A percentile compares a stretch with the other conserved stretches of the same genome.
phyloP scores from a whole-genome alignment of 2,113 vertebrate genomes.

The Cyanoderma ruficeps region DNA sequence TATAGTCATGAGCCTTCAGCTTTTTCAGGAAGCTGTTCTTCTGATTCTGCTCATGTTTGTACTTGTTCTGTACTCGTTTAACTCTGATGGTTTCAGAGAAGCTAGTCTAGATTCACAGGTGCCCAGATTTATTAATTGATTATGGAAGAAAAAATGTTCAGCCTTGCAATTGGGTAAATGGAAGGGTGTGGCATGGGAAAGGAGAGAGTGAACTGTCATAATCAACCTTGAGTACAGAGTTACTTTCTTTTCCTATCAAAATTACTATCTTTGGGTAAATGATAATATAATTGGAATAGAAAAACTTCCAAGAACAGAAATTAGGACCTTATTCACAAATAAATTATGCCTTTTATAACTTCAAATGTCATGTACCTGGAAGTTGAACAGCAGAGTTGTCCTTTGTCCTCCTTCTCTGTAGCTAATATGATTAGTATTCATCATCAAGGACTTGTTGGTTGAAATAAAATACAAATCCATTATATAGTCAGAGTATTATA shows the following conservation, averaged over 20 bases:
- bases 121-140: not conserved
- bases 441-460: not conserved
- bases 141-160: not conserved
- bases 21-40: not conserved
- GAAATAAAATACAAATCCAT: not conserved
- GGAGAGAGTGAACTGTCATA: not conserved
- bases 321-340: conserved; percentile 40
- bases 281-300: not conserved
- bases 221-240: not conserved
- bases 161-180: not conserved
- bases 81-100: not conserved
- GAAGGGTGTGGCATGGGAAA: not conserved
- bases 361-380: not conserved
- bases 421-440: not conserved
- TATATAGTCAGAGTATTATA: not conserved
- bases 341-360: conserved; percentile 32
- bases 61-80: not conserved
- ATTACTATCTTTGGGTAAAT: not conserved
- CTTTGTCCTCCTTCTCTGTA: not conserved
- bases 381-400: conserved; percentile 3
- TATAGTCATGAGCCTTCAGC: not conserved
- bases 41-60: not conserved
- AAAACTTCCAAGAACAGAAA: conserved; percentile 5
- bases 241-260: not conserved
- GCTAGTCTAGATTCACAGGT: not conserved